Conservation (phyloP, 2,113 vertebrate genomes). For the Clarias batrachus region DNA sequence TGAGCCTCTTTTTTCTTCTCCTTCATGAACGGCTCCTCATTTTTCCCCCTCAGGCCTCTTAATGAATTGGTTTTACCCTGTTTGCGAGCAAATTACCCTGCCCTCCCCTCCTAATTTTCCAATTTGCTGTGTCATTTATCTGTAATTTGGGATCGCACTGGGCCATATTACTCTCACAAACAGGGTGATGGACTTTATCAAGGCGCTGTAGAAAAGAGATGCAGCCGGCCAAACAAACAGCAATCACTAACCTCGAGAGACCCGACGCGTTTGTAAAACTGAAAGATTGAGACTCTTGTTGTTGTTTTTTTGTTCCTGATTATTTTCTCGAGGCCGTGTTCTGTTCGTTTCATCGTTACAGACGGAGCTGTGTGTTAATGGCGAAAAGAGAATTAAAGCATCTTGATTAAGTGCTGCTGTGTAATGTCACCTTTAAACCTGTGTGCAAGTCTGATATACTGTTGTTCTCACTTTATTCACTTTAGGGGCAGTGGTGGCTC, state of each 20-base stretch:
- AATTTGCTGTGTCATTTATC: constrained; percentile 80
- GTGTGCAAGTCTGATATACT: background rate
- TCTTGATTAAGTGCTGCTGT: background rate
- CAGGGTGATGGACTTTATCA: constrained; percentile 74
- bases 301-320: constrained; percentile 56
- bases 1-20: constrained; percentile 47
- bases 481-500: no score
- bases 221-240: constrained; percentile 65
- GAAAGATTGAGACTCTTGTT: background rate
- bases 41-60: constrained; percentile 59
- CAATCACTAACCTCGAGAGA: constrained; percentile 63
- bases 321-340: constrained; percentile 69
- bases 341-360: constrained; percentile 50
- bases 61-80: constrained; percentile 80
- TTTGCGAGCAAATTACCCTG: constrained; percentile 77
- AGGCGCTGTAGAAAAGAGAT: constrained; percentile 64
- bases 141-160: constrained; percentile 74
- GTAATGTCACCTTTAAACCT: background rate
- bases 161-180: constrained; percentile 74
- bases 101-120: constrained; percentile 78
- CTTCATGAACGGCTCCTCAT: constrained; percentile 54
- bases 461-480: background rate
- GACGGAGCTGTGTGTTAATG: constrained; percentile 56
- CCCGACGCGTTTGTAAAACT: constrained; percentile 29
- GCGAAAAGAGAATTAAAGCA: constrained; percentile 49